A percentile compares a stretch with the other conserved stretches of the same genome.
phyloP scores from a whole-genome alignment of 2,797 vertebrate species.

The Coilia nasus region DNA sequence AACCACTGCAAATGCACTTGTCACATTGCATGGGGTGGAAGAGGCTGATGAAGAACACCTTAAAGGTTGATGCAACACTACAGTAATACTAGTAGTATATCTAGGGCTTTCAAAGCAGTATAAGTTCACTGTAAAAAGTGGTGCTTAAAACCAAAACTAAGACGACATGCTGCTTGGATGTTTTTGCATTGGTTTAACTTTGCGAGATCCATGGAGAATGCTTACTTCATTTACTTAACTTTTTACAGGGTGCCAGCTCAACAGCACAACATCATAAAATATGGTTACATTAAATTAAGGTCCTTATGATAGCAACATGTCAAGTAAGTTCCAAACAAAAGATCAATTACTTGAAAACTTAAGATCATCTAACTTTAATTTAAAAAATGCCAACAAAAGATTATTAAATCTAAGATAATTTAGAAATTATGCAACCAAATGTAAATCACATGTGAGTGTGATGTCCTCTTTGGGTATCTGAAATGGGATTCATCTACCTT shows the following conservation, averaged over 20 bases:
- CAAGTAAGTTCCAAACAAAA: not conserved
- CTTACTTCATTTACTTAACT: too few species aligned
- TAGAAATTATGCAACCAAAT: not conserved
- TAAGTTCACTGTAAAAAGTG: not conserved
- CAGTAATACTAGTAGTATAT: not conserved
- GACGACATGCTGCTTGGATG: too few species aligned
- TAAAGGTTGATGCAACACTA: not conserved
- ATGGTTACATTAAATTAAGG: not conserved
- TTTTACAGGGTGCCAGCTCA: too few species aligned
- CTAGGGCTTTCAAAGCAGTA: not conserved
- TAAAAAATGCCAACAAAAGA: not conserved
- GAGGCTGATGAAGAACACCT: not conserved
- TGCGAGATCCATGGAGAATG: too few species aligned
- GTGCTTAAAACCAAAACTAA: too few species aligned
- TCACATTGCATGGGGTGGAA: not conserved
- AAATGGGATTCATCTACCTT: not conserved
- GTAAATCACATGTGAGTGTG: not conserved
- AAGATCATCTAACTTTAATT: not conserved
- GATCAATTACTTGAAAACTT: not conserved
- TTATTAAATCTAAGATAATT: too few species aligned
- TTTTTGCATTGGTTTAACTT: too few species aligned
- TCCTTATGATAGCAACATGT: not conserved
- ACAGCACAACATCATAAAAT: not conserved
- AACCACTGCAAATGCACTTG: not conserved
- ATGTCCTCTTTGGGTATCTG: not conserved